These are phyloP conservation scores for Sminthurinus aureus DNA, from an alignment of 2,888 invertebrate species.

Conservation along the genomic window DNA sequence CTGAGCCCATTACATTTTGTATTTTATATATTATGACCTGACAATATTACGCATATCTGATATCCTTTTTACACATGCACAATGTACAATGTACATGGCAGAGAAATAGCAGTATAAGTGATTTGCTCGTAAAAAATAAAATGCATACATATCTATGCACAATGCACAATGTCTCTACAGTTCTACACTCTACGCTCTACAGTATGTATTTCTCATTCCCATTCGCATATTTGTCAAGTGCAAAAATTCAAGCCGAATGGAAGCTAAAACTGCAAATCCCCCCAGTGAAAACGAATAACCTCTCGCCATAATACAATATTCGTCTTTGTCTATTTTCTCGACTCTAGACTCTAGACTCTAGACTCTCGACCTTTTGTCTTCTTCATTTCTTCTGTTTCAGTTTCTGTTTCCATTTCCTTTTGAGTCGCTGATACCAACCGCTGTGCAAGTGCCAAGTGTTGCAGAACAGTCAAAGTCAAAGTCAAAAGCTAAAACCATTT, in stretches of 20 bases:
- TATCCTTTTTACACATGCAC: too few relatives aligned
- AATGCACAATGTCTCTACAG: neutral
- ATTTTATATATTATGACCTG: too few relatives aligned
- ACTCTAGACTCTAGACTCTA: too few relatives aligned
- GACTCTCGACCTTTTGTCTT: neutral
- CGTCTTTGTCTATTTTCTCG: neutral
- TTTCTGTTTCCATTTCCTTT: neutral
- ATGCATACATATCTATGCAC: neutral
- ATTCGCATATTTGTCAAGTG: neutral
- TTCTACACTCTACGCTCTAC: too few relatives aligned
- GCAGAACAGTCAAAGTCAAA: constrained; percentile 16
- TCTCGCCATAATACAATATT: neutral
- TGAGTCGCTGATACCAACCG: neutral
- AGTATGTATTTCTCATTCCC: constrained; percentile 17
- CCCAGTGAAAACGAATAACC: neutral
- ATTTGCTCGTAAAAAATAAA: too few relatives aligned
- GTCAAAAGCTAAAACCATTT: constrained; percentile 12
- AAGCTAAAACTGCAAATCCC: constrained; percentile 2
- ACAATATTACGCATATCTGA: too few relatives aligned
- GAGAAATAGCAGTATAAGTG: too few relatives aligned
- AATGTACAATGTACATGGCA: too few relatives aligned
- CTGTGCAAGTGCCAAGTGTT: constrained; percentile 19
- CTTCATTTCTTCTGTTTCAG: neutral
- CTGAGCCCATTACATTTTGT: too few relatives aligned
- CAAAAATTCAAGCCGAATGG: neutral